Evolutionary conservation across 2,113 vertebrate genomes (phyloP).

Genomic region (Prinia subflava): DNA sequence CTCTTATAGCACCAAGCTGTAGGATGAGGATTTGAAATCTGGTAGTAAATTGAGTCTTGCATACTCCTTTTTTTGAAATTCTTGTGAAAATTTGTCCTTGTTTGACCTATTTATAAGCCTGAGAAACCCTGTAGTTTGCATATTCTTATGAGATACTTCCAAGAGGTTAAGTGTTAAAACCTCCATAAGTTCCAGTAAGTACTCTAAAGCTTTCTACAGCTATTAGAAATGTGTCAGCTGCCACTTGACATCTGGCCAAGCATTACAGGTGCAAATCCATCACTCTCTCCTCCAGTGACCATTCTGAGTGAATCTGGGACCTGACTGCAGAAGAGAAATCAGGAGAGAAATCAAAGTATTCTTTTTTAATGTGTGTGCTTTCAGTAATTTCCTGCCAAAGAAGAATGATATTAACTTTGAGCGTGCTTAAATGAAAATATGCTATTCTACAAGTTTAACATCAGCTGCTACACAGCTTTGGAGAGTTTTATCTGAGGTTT

Average conservation of each 20-base stretch:
- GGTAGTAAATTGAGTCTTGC: not conserved
- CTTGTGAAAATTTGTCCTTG: not conserved
- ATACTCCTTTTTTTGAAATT: not conserved
- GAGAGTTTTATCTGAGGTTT: not conserved
- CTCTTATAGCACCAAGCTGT: not conserved
- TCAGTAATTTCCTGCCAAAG: not conserved
- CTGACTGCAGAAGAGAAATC: not conserved
- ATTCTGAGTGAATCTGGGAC: not conserved
- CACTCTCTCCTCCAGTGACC: not conserved
- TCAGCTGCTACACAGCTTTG: not conserved
- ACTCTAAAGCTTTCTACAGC: not conserved
- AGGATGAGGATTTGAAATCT: not conserved
- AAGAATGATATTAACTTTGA: not conserved
- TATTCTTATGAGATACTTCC: not conserved
- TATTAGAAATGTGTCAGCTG: not conserved
- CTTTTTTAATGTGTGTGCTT: not conserved
- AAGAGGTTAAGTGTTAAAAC: not conserved
- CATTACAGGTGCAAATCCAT: not conserved
- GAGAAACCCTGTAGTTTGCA: not conserved
- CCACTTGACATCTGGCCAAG: not conserved
- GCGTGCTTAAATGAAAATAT: not conserved
- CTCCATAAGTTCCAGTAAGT: not conserved
- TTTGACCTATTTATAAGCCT: not conserved
- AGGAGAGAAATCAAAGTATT: not conserved
- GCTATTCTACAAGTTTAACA: not conserved